These are phyloP conservation scores for Troides aeacus DNA, from an alignment of 2,888 invertebrate genomes.

Conservation along the genomic window DNA sequence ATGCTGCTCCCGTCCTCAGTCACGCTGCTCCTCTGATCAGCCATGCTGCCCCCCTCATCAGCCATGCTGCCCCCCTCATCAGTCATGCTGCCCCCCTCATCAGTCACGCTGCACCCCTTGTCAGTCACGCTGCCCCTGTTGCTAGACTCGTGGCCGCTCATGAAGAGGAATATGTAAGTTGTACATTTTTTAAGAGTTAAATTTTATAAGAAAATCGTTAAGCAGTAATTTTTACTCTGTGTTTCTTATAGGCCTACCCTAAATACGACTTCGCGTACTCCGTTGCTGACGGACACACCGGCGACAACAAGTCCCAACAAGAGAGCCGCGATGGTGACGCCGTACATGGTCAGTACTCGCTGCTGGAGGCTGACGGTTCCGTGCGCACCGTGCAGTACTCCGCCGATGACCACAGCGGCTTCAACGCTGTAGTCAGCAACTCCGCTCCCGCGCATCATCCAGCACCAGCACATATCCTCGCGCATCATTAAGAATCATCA, in stretches of 20 bases:
- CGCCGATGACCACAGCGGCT: conserved; percentile 80
- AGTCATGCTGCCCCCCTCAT: conserved; percentile 28
- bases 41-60: conserved; percentile 27
- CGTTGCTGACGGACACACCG: conserved; percentile 81
- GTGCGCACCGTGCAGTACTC: conserved; percentile 80
- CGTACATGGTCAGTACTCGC: conserved; percentile 79
- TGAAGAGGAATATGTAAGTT: conserved; percentile 42
- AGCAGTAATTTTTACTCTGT: background rate
- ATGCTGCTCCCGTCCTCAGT: conserved; percentile 44
- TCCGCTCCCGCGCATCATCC: conserved; percentile 55
- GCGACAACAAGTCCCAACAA: conserved; percentile 80
- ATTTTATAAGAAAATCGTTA: background rate
- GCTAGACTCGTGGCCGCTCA: conserved; percentile 34
- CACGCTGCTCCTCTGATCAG: conserved; percentile 30
- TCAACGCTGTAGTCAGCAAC: conserved; percentile 77
- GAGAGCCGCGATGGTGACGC: conserved; percentile 79
- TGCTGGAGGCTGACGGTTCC: conserved; percentile 80
- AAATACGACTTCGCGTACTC: conserved; percentile 79
- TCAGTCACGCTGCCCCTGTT: conserved; percentile 32
- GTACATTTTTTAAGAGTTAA: background rate
- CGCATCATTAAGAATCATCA: conserved; percentile 59
- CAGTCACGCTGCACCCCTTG: conserved; percentile 32
- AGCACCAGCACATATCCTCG: conserved; percentile 51
- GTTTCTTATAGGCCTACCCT: conserved; percentile 63
- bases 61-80: conserved; percentile 20